Evolutionary conservation across 1,140 invertebrate species (phyloP).

Genomic region (Drosophila bifasciata): DNA sequence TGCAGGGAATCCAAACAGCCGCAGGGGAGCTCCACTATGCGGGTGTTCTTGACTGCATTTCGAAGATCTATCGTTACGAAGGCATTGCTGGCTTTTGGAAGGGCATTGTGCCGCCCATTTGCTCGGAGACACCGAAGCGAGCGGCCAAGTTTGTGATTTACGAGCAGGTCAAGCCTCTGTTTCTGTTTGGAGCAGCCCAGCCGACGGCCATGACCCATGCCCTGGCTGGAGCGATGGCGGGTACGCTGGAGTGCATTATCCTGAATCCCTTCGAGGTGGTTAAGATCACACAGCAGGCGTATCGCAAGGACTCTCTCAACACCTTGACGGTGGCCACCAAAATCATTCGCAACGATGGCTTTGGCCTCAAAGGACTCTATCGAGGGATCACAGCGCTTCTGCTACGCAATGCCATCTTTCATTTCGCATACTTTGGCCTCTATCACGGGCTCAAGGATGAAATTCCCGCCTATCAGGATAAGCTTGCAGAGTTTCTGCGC

Average conservation of each 20-base stretch:
- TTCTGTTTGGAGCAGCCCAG: conserved; percentile 89
- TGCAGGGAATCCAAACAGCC: conserved; percentile 1
- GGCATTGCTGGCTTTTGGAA: conserved; percentile 93
- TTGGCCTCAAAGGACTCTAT: conserved; percentile 91
- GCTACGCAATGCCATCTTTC: conserved; percentile 93
- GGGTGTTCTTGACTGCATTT: conserved; percentile 93
- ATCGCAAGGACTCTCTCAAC: conserved; percentile 87
- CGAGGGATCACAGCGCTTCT: conserved; percentile 94
- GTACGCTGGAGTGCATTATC: conserved; percentile 93
- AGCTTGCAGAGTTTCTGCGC: conserved; percentile 87
- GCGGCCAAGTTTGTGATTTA: conserved; percentile 96
- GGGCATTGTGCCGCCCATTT: conserved; percentile 94
- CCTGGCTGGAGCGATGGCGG: conserved; percentile 91
- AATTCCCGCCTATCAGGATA: conserved; percentile 88
- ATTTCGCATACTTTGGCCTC: conserved; percentile 96
- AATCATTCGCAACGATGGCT: conserved; percentile 89
- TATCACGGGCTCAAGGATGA: conserved; percentile 93
- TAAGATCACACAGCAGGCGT: conserved; percentile 92
- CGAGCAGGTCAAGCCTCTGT: conserved; percentile 93
- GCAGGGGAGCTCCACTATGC: conserved; percentile 86
- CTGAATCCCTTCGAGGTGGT: conserved; percentile 97
- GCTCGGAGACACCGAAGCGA: conserved; percentile 96
- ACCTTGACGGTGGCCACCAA: conserved; percentile 91
- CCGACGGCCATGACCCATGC: conserved; percentile 92
- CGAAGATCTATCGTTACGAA: conserved; percentile 93